A percentile compares a stretch with the other conserved stretches of the same genome.
Conservation (phyloP, 2,797 vertebrate species). For the Xerus rutilus region DNA sequence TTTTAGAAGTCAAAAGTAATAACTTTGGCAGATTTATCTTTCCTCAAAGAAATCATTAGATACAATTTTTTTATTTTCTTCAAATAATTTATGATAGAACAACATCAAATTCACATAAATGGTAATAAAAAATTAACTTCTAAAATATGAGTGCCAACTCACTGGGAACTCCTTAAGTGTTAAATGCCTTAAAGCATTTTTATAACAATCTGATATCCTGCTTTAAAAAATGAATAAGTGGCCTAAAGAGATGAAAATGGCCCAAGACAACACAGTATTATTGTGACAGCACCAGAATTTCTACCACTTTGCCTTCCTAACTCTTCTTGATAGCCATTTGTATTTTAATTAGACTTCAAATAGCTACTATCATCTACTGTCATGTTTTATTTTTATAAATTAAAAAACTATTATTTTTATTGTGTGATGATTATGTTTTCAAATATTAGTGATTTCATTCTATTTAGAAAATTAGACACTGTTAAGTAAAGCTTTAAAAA, state of each 20-base stretch:
- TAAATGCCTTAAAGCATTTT: background rate
- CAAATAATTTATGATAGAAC: conserved; percentile 27
- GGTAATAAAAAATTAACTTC: background rate
- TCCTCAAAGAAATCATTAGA: background rate
- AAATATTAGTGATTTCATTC: conserved; percentile 28
- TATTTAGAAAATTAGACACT: conserved; percentile 14
- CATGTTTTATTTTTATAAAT: conserved; percentile 50
- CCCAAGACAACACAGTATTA: background rate
- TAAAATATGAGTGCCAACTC: background rate
- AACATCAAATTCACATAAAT: conserved; percentile 25
- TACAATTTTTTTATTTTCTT: conserved; percentile 26
- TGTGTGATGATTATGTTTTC: background rate
- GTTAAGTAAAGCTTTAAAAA: conserved; percentile 29
- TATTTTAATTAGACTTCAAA: conserved; percentile 27
- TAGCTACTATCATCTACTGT: conserved; percentile 3
- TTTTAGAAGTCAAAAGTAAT: conserved; percentile 40
- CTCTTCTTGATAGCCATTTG: background rate
- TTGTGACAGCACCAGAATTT: background rate
- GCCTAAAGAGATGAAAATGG: background rate
- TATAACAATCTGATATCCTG: background rate
- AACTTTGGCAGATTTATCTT: background rate
- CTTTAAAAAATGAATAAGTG: background rate
- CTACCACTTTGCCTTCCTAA: background rate
- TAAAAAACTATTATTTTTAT: background rate
- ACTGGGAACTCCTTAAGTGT: background rate